Conservation (phyloP, 2,888 invertebrate species). For the Euphydryas editha region DNA sequence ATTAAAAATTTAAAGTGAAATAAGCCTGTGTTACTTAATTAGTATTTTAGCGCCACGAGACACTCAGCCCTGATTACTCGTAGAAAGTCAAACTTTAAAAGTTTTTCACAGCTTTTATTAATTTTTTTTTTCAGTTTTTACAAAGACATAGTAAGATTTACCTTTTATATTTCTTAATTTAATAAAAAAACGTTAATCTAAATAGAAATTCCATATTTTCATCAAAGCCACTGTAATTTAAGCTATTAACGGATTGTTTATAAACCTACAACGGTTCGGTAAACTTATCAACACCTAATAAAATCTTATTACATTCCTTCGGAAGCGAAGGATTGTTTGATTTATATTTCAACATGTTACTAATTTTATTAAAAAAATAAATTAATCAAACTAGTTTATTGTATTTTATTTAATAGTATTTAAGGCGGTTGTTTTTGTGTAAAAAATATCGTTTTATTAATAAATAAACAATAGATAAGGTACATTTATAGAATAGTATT, state of each 20-base stretch:
- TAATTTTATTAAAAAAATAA: background rate
- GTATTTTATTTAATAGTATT: background rate
- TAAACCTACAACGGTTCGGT: background rate
- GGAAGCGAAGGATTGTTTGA: background rate
- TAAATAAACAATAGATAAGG: no score
- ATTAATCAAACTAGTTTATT: background rate
- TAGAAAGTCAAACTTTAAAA: no score
- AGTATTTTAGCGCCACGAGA: no score
- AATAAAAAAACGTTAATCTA: background rate
- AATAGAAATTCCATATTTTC: background rate
- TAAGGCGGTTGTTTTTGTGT: no score
- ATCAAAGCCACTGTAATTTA: background rate
- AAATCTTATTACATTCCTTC: conserved; percentile 4
- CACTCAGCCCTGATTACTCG: no score
- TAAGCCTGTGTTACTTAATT: no score
- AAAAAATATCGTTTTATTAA: no score
- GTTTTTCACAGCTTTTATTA: no score
- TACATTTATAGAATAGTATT: no score
- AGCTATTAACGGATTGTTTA: conserved; percentile 7
- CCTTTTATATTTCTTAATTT: background rate
- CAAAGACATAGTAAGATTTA: background rate
- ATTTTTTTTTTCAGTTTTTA: no score
- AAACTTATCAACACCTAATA: conserved; percentile 6
- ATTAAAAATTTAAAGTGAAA: no score
- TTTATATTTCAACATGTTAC: conserved; percentile 4